These are phyloP conservation scores for Chunga burmeisteri DNA, from an alignment of 2,113 vertebrate genomes.

Conservation along the genomic window DNA sequence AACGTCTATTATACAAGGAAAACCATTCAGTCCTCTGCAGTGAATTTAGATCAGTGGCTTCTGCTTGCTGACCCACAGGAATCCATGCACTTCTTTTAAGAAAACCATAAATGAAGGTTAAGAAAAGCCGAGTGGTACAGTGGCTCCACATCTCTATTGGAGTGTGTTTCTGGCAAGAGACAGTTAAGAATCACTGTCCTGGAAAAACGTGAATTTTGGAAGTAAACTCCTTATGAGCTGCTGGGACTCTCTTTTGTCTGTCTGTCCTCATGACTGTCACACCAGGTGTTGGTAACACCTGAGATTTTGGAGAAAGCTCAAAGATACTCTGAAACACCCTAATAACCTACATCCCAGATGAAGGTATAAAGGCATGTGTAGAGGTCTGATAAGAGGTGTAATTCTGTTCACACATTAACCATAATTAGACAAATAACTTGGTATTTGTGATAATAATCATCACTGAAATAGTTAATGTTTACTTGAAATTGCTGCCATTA, in stretches of 20 bases:
- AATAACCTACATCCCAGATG: not conserved
- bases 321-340: not conserved
- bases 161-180: not conserved
- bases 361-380: not conserved
- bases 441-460: not conserved
- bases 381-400: not conserved
- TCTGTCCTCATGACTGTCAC: not conserved
- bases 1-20: not conserved
- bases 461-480: constrained; percentile 35
- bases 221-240: not conserved
- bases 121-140: not conserved
- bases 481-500: constrained; percentile 14
- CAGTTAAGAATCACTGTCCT: not conserved
- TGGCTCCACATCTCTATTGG: not conserved
- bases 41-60: not conserved
- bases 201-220: not conserved
- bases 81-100: not conserved
- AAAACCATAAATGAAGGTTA: not conserved
- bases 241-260: not conserved
- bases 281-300: not conserved
- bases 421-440: constrained; percentile 8
- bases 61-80: not conserved
- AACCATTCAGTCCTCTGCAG: not conserved
- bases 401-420: constrained; percentile 24
- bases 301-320: not conserved